These are phyloP conservation scores for Camarhynchus parvulus DNA, from an alignment of 2,113 vertebrate species.

Conservation along the genomic window DNA sequence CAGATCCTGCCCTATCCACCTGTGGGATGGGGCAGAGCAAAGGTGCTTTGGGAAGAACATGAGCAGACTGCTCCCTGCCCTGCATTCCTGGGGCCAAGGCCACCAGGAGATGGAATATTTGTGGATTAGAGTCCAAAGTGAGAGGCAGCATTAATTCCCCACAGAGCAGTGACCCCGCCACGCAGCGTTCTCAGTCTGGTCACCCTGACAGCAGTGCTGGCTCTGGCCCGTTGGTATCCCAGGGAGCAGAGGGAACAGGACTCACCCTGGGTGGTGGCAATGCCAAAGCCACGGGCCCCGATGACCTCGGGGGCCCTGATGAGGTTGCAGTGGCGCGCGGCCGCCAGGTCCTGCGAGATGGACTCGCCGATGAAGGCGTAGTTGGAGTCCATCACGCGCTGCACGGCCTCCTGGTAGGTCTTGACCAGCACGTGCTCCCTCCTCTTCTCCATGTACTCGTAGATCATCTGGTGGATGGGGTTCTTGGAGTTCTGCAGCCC, in stretches of 20 bases:
- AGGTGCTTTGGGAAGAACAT: accelerated
- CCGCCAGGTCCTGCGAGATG: constrained; percentile 81
- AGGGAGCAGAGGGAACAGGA: background rate
- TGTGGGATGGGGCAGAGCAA: accelerated
- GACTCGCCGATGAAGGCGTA: constrained; percentile 90
- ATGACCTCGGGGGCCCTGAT: constrained; percentile 77
- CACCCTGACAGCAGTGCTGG: accelerated
- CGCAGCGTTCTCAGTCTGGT: accelerated
- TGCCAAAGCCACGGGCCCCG: constrained; percentile 79
- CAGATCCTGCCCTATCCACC: background rate
- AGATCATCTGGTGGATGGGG: constrained; percentile 79
- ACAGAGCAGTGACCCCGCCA: background rate
- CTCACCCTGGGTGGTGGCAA: constrained; percentile 81
- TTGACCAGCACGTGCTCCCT: constrained; percentile 71
- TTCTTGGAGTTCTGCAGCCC: constrained; percentile 81
- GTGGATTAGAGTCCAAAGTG: accelerated
- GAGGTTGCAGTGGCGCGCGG: constrained; percentile 82
- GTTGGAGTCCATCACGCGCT: constrained; percentile 77
- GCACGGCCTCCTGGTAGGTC: constrained; percentile 79
- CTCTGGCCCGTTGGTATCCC: background rate
- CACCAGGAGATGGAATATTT: background rate
- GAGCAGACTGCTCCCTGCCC: background rate
- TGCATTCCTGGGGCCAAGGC: background rate
- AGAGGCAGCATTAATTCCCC: background rate
- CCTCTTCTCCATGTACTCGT: constrained; percentile 85